Evolutionary conservation across 1,140 invertebrate species (phyloP).

Genomic region (Linepithema humile): DNA sequence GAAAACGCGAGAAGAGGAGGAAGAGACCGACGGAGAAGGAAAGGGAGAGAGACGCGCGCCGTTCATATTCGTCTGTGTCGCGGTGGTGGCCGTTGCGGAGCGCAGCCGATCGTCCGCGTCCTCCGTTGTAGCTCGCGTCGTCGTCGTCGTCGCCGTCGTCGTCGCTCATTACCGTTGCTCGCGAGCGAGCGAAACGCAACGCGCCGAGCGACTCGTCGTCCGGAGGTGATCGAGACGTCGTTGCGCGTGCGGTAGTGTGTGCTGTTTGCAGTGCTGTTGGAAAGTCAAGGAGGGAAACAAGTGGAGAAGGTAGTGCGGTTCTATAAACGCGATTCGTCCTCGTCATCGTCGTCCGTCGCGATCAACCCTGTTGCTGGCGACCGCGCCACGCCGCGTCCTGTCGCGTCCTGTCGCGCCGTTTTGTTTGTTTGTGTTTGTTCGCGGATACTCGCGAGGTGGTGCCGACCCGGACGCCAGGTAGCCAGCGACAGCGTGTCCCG

Average conservation of each 20-base stretch:
- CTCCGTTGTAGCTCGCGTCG: neutral
- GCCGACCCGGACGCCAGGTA: constrained; percentile 48
- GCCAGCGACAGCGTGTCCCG: constrained; percentile 42
- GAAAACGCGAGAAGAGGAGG: neutral
- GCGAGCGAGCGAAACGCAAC: constrained; percentile 2
- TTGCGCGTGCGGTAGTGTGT: constrained; percentile 24
- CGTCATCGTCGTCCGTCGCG: neutral
- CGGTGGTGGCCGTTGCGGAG: neutral
- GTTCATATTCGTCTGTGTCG: constrained; percentile 33
- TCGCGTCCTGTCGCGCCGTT: constrained; percentile 46
- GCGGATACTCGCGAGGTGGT: constrained; percentile 61
- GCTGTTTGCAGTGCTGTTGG: constrained; percentile 28
- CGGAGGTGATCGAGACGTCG: constrained; percentile 10
- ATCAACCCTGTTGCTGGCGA: constrained; percentile 34
- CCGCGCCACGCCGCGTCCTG: constrained; percentile 18
- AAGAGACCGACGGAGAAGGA: neutral
- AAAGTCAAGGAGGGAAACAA: neutral
- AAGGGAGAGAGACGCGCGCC: neutral
- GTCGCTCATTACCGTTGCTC: constrained; percentile 1
- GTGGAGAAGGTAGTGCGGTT: neutral
- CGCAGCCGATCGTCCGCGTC: constrained; percentile 25
- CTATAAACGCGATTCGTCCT: neutral
- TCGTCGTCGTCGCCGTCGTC: neutral
- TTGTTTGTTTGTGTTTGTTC: constrained; percentile 62
- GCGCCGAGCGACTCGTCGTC: neutral